phyloP scores from a whole-genome alignment of 2,888 invertebrate genomes.

The Criorhina ranunculi region DNA sequence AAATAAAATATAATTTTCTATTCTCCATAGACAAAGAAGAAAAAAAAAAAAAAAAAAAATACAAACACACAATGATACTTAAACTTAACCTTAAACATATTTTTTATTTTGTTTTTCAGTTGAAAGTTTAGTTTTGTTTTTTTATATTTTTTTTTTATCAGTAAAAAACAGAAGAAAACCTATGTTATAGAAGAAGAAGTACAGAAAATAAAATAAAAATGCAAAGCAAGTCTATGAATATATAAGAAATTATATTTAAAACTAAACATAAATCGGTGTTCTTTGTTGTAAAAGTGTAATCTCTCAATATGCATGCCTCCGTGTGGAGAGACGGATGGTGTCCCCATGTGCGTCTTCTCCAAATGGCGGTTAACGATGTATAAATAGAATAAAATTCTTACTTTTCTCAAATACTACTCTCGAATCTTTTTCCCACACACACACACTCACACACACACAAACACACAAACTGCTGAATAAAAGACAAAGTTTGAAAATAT shows the following conservation, averaged over 20 bases:
- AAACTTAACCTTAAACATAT: slow-evolving; percentile 37
- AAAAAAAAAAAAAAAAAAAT: no score
- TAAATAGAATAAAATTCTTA: slow-evolving; percentile 28
- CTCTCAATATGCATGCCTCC: no score
- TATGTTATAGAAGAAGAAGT: no score
- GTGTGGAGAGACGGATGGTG: slow-evolving; percentile 14
- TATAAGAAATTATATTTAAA: slow-evolving; percentile 37
- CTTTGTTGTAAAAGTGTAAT: slow-evolving; percentile 62
- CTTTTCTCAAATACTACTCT: slow-evolving; percentile 1
- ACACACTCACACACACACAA: no score
- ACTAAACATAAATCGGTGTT: slow-evolving; percentile 43
- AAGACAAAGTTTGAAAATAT: background rate
- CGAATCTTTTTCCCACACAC: slow-evolving; percentile 24
- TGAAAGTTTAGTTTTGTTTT: slow-evolving; percentile 12
- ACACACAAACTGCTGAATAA: slow-evolving; percentile 39
- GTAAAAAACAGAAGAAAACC: slow-evolving; percentile 4
- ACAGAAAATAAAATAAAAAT: slow-evolving; percentile 24
- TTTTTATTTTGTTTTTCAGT: slow-evolving; percentile 12
- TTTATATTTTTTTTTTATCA: slow-evolving; percentile 7
- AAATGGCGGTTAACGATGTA: background rate
- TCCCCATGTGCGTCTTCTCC: slow-evolving; percentile 6
- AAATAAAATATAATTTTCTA: slow-evolving; percentile 69
- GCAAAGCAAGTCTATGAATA: slow-evolving; percentile 36
- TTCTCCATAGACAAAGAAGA: slow-evolving; percentile 58
- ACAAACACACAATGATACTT: slow-evolving; percentile 43